Conservation (phyloP, 2,888 invertebrate species). For the Drosophila leonis region DNA sequence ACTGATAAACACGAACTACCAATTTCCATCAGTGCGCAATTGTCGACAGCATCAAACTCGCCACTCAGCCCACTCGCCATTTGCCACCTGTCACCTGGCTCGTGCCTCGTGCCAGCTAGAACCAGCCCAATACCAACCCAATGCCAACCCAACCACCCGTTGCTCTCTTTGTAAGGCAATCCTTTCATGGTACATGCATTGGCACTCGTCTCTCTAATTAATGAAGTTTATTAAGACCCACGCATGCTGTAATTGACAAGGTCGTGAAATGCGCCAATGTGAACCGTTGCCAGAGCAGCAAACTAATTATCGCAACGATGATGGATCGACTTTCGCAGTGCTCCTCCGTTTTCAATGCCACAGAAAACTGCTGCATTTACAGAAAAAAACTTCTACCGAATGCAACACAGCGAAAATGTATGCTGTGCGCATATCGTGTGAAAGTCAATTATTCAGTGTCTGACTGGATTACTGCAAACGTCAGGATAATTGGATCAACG, state of each 20-base stretch:
- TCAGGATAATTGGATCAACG: conserved; percentile 31
- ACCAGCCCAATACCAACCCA: not conserved
- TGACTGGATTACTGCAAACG: conserved; percentile 9
- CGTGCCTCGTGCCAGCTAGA: not conserved
- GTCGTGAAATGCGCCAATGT: not conserved
- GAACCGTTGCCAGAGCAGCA: conserved; percentile 28
- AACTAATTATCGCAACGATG: conserved; percentile 46
- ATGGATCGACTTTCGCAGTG: conserved; percentile 7
- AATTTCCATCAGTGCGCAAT: conserved; percentile 22
- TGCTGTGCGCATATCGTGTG: not conserved
- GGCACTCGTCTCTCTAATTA: not conserved
- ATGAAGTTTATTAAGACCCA: conserved; percentile 24
- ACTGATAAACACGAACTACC: conserved; percentile 41
- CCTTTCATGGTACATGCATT: not conserved
- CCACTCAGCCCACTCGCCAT: too few species aligned
- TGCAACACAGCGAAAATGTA: not conserved
- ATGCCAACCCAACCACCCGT: too few species aligned
- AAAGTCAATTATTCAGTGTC: conserved; percentile 31
- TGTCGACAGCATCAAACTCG: too few species aligned
- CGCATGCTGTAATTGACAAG: conserved; percentile 23
- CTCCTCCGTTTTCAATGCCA: not conserved
- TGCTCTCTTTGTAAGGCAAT: not conserved
- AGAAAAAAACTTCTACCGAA: not conserved
- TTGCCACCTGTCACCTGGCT: not conserved
- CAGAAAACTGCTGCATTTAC: not conserved